Conservation (phyloP, 2,113 vertebrate species). For the Bos javanicus region DNA sequence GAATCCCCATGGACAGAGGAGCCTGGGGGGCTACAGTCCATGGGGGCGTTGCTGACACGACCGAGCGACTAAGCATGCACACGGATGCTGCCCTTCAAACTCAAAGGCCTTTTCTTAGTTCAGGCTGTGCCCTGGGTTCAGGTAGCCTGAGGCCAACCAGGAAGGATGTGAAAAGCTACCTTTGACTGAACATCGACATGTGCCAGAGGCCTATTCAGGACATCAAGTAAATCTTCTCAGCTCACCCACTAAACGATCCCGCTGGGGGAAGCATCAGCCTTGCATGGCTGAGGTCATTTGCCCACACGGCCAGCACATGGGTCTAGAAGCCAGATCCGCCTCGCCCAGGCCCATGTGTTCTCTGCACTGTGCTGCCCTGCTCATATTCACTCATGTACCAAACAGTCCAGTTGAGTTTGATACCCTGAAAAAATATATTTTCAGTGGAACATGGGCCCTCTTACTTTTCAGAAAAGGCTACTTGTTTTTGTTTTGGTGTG, state of each 20-base stretch:
- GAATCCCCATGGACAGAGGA: neutral
- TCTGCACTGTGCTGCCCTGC: neutral
- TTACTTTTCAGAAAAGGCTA: slow-evolving; percentile 55
- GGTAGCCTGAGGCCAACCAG: neutral
- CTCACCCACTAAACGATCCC: neutral
- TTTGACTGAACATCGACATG: neutral
- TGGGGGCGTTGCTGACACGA: neutral
- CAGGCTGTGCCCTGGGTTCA: neutral
- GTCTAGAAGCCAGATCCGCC: neutral
- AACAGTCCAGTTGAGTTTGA: neutral
- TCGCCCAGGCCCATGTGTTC: neutral
- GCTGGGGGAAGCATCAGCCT: neutral
- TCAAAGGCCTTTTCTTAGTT: neutral
- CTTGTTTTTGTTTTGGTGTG: slow-evolving; percentile 64
- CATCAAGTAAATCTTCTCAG: neutral
- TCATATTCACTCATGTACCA: neutral
- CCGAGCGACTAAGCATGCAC: neutral
- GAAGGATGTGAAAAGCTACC: neutral
- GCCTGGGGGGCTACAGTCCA: neutral
- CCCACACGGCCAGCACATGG: neutral
- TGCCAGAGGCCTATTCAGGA: neutral
- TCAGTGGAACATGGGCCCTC: slow-evolving; percentile 27
- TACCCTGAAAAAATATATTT: slow-evolving; percentile 5
- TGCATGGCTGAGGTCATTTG: neutral
- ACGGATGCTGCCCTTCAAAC: neutral